Evolutionary conservation across 2,888 invertebrate genomes (phyloP).

Genomic region (Platycheirus rosarum): DNA sequence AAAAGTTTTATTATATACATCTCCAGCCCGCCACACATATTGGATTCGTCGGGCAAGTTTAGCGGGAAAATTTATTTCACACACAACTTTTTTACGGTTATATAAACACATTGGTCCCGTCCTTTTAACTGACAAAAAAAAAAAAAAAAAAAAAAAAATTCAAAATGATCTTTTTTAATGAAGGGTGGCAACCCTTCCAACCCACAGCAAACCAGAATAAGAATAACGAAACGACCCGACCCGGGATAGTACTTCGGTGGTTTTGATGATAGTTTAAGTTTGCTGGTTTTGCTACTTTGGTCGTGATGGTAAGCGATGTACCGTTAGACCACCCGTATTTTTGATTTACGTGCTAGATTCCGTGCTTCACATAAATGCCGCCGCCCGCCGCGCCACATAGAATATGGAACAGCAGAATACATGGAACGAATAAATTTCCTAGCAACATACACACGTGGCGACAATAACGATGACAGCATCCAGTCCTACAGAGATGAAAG

Average conservation of each 20-base stretch:
- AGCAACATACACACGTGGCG: conserved; percentile 21
- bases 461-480: conserved; percentile 48
- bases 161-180: conserved; percentile 39
- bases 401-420: conserved; percentile 2
- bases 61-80: conserved; percentile 53
- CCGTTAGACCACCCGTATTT: conserved; percentile 62
- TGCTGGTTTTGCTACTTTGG: neutral
- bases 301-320: conserved; percentile 3
- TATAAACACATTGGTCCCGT: conserved; percentile 53
- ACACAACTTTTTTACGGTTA: conserved; percentile 41
- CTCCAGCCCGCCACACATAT: neutral
- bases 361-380: conserved; percentile 14
- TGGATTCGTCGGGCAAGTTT: neutral
- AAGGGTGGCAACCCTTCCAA: conserved; percentile 15
- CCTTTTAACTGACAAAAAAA: too few species aligned
- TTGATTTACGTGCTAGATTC: conserved; percentile 66
- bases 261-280: conserved; percentile 34
- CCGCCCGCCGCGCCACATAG: too few species aligned
- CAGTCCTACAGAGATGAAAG: conserved; percentile 63
- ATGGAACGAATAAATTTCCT: conserved; percentile 51
- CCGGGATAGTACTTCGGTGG: conserved; percentile 36
- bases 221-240: neutral
- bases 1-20: conserved; percentile 44
- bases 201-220: conserved; percentile 15
- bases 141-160: too few species aligned